Conservation (phyloP, 2,113 vertebrate genomes). For the Noctilio leporinus region DNA sequence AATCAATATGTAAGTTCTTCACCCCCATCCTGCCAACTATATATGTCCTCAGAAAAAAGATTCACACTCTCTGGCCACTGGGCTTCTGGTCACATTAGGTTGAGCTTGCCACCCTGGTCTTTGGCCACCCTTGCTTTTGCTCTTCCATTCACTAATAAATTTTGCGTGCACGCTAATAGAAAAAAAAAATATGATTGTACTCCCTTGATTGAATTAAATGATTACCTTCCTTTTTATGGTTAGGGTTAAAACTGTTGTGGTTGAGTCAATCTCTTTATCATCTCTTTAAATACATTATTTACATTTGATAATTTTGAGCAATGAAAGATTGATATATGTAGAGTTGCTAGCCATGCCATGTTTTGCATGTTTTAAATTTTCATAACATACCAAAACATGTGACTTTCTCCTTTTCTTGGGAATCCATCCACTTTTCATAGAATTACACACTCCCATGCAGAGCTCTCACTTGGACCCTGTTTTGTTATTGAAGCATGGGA, state of each 20-base stretch:
- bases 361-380: neutral
- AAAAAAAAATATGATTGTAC: neutral
- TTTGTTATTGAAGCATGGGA: conserved; percentile 54
- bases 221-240: neutral
- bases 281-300: neutral
- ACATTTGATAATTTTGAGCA: neutral
- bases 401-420: neutral
- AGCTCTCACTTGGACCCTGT: neutral
- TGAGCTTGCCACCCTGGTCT: too few relatives aligned
- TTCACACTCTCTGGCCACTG: too few relatives aligned
- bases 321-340: neutral
- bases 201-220: neutral
- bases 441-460: neutral
- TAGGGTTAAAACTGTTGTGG: neutral
- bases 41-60: too few relatives aligned
- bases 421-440: neutral
- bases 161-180: too few relatives aligned
- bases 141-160: too few relatives aligned
- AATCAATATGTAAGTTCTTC: too few relatives aligned
- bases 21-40: too few relatives aligned
- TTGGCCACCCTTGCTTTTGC: too few relatives aligned
- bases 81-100: too few relatives aligned
- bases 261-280: neutral
- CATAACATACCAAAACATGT: neutral
- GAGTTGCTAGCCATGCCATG: neutral